Evolutionary conservation across 2,797 vertebrate species (phyloP), one percentile per base, ranked within the genome.

Genomic region (Sebastes ruberrimus): DNA sequence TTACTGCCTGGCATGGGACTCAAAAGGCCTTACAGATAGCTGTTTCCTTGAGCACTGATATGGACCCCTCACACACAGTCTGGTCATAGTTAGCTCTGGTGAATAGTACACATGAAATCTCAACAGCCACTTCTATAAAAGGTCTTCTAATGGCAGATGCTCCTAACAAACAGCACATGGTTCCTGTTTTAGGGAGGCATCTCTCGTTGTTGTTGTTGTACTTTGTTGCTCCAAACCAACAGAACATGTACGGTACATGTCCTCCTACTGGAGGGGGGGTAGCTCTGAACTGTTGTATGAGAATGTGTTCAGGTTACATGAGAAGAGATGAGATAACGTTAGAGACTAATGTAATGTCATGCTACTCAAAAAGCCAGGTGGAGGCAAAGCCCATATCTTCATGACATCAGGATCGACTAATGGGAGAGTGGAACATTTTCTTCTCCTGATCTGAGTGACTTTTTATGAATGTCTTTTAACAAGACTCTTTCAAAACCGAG

Each of bases 311-410:
- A 35, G 75, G 89, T 89, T 86, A 91, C 84, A 88, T 49, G 81
- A 89, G 89, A 74, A 69, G 60, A 84, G 84, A 90, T 88, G 86
- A 88, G 88, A 92, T 90, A 84, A 89, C 38, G 64, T 71, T 76
- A 49, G 71, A 65, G 74, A 72, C 49, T 90, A 93, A 93, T 88
- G 77, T 81, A 88, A 93, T 93, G 89, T 90, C 89, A 92, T 83
- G 90, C 90, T 74, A 53, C 80, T 87, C 80, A 65, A 57, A 71
- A 78, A 81, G 33, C 52, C 63, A 86, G 83, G 79, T 83, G 80
- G 76, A 86, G 49, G 56, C 27, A 62, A 64, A 84, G 38, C 57
- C 35, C 52, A 16, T 8, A 28, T 79, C 42, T 59, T 61, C 28
- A 65, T 82, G 25, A 78, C 72, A 33, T 82, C 59, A 74, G 38